These are phyloP conservation scores for Phymorhynchus buccinoides DNA, from an alignment of 1,140 invertebrate genomes.

Conservation along the genomic window DNA sequence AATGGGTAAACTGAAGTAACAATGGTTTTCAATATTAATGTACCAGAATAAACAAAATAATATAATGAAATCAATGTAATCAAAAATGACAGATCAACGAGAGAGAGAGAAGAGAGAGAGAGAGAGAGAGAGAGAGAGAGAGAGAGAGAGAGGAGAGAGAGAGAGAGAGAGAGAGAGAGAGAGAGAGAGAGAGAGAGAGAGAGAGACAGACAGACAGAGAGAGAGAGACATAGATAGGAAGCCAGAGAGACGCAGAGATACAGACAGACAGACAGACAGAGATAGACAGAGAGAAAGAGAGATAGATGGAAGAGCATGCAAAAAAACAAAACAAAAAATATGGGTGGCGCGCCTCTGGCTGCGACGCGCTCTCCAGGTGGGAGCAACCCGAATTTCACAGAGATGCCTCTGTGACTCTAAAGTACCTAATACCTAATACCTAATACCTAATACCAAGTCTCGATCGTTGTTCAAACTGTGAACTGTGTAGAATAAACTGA, in stretches of 20 bases:
- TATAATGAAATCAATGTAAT: background rate
- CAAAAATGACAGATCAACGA: background rate
- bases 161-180: background rate
- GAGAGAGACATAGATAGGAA: background rate
- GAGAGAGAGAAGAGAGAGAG: background rate
- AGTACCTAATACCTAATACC: too few species aligned
- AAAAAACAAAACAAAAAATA: background rate
- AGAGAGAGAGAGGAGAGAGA: background rate
- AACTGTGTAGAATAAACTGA: too few species aligned
- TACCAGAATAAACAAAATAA: too few species aligned
- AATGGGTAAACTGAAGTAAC: too few species aligned
- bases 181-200: background rate
- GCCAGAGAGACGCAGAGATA: background rate
- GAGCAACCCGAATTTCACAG: too few species aligned
- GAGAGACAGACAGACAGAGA: background rate
- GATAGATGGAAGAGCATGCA: background rate
- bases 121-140: slow-evolving; percentile 23
- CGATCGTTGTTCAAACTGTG: too few species aligned
- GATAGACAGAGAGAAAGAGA: background rate
- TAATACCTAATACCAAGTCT: too few species aligned
- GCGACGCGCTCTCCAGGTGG: too few species aligned
- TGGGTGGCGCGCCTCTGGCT: background rate
- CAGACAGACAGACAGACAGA: background rate
- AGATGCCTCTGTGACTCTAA: too few species aligned
- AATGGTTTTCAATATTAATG: too few species aligned